These are phyloP conservation scores for Narcine bancroftii DNA, from an alignment of 2,113 vertebrate species.

Conservation along the genomic window DNA sequence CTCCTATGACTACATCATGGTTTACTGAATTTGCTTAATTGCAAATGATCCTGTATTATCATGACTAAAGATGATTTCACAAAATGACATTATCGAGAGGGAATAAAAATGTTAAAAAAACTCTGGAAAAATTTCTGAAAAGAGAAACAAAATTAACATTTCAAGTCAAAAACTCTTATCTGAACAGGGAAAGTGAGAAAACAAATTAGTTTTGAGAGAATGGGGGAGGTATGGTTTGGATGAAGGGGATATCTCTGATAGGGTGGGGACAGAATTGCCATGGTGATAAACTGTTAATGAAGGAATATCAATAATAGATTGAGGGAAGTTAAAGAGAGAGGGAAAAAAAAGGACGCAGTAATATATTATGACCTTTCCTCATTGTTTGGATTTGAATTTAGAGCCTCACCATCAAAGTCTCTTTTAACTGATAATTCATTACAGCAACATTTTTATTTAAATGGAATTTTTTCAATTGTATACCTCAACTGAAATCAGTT, in stretches of 20 bases:
- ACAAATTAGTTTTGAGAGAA: too few relatives aligned
- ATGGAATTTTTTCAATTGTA: not conserved
- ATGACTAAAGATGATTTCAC: not conserved
- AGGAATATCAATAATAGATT: too few relatives aligned
- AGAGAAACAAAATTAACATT: too few relatives aligned
- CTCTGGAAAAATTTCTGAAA: too few relatives aligned
- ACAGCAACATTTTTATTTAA: not conserved
- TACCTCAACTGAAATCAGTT: not conserved
- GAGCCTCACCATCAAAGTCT: not conserved
- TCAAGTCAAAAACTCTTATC: too few relatives aligned
- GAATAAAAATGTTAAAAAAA: not conserved
- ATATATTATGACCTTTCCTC: not conserved
- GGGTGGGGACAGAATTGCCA: too few relatives aligned
- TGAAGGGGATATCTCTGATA: too few relatives aligned
- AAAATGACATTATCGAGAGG: not conserved
- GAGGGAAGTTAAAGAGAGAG: too few relatives aligned
- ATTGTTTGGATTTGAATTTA: not conserved
- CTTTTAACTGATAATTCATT: not conserved
- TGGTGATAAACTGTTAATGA: too few relatives aligned
- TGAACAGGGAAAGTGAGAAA: too few relatives aligned
- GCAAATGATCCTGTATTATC: not conserved
- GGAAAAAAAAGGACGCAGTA: not conserved
- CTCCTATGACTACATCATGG: not conserved
- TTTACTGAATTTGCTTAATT: not conserved
- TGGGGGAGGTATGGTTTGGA: too few relatives aligned